Base-by-base conservation (phyloP, 2,797 vertebrate species). In the Chanos chanos region DNA sequence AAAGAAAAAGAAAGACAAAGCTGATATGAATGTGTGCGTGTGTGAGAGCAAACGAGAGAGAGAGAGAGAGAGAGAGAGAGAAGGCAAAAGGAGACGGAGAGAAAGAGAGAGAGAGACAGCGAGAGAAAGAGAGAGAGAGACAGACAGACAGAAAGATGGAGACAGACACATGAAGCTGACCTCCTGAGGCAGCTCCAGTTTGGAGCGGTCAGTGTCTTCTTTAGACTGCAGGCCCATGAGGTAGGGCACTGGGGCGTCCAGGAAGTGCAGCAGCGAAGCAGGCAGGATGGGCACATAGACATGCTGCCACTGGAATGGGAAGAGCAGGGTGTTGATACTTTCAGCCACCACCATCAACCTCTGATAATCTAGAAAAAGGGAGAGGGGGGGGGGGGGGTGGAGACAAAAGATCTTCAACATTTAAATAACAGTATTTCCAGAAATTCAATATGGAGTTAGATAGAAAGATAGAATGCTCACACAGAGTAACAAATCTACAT, bases 281-380 rank as follows among this genome's bases (percentile, higher is more conserved):
- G 97, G 96, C 18, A 97, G 90, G 75, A 99, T 96, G 69, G 97
- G 97, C 21, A 99, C 91, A 1, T 99, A 99, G 2, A 99, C 94
- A 2, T 99, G 96, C 71, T 98, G 95, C 97, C 96, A 99, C 64
- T 98, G 94, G 83, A 99, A 99, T 0, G 97, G 97, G 89, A 99
- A 99, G 22, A 99, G 84, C 61, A 99, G 86, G 0, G 93, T 92
- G 0, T 90, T 94, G 84, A 99, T 85, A 30, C 94, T 90, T 76
- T 99, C 97, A 0, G 95, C 95, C 67, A 99, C 94, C 0, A 91
- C 96, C 96, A 99, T 98, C 81, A 99, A 81, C 19, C 92, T 92
- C 71, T 99, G 97, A 77, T 96, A 98, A 84, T 99, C 97, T 99
- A 79, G 24, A 66, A 3, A 33, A 40, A 61, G 21, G 53, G 24